Evolutionary conservation across 2,888 invertebrate genomes (phyloP).

Genomic region (Pegoplata infirma): DNA sequence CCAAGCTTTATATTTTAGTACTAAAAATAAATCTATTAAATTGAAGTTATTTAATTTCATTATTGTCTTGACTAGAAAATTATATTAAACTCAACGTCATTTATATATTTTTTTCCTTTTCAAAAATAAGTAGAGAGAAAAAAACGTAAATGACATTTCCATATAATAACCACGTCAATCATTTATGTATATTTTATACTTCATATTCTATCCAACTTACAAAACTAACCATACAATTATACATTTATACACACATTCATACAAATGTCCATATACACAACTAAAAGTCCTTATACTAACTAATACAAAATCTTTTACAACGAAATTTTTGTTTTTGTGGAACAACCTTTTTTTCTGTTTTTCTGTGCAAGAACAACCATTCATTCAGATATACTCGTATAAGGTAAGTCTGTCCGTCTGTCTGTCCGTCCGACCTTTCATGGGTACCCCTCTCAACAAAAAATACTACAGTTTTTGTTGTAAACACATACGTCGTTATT

Average conservation of each 20-base stretch:
- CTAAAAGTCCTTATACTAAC: constrained; percentile 47
- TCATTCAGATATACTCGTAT: constrained; percentile 24
- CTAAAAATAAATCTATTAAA: too few relatives aligned
- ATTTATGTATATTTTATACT: constrained; percentile 50
- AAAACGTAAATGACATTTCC: constrained; percentile 59
- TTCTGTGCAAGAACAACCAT: constrained; percentile 6
- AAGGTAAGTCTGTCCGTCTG: neutral
- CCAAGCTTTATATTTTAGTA: too few relatives aligned
- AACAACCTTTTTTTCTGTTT: constrained; percentile 36
- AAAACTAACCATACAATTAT: neutral
- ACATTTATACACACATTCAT: neutral
- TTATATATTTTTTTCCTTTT: constrained; percentile 31
- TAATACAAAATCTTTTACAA: constrained; percentile 25
- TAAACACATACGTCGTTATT: too few relatives aligned
- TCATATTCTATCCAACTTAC: constrained; percentile 1
- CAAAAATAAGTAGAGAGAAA: neutral
- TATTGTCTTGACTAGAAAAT: constrained; percentile 28
- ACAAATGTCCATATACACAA: constrained; percentile 21
- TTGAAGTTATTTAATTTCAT: neutral
- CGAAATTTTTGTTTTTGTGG: neutral
- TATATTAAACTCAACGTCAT: too few relatives aligned
- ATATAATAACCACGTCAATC: constrained; percentile 63
- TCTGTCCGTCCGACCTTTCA: neutral
- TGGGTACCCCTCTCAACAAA: too few relatives aligned
- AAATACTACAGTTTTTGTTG: too few relatives aligned